Base-by-base conservation (phyloP, 2,797 vertebrate genomes). In the Heliangelus exortis region DNA sequence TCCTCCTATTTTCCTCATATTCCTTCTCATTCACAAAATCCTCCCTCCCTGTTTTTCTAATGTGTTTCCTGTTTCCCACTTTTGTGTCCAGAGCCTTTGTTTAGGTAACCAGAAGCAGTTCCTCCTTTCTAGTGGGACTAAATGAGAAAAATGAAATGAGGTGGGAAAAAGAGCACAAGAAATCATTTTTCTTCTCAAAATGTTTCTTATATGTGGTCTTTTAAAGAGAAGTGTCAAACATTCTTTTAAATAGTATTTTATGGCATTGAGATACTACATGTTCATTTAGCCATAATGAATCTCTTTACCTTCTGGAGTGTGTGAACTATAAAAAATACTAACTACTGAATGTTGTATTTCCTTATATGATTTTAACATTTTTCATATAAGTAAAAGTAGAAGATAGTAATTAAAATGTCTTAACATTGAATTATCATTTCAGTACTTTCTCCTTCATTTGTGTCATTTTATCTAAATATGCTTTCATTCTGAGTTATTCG, bases 401-500 rank as follows among this genome's bases (percentile, higher is more conserved):
- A 84, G 57, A 33, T 67, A 17, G 62, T 84, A 78, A 94, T 66
- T 78, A 87, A 72, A 92, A 54, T 69, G 9, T 31, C 12, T 73
- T 21, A 76, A 22, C 15, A 34, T 59, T 81, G 33, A 21, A 63
- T 68, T 85, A 80, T 50, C 17, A 10, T 87, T 95, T 34, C 18
- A 90, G 43, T 39, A 79, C 36, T 86, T 90, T 92, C 21, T 45
- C 33, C 84, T 96, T 84, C 71, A 82, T 97, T 96, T 89, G 51
- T 84, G 78, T 71, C 78, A 96, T 96, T 85, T 92, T 90, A 85
- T 91, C 48, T 85, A 66, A 62, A 78, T 95, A 51, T 59, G 59
- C 11, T 93, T 94, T 96, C 43, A 79, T 89, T 96, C 71, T 83
- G 74, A 95, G 77, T 91, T 96, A 93, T 89, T 85, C 48, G 76